A percentile compares a stretch with the other conserved stretches of the same genome.
Evolutionary conservation across 2,888 invertebrate genomes (phyloP).

Genomic region (Ganaspis brasiliensis): DNA sequence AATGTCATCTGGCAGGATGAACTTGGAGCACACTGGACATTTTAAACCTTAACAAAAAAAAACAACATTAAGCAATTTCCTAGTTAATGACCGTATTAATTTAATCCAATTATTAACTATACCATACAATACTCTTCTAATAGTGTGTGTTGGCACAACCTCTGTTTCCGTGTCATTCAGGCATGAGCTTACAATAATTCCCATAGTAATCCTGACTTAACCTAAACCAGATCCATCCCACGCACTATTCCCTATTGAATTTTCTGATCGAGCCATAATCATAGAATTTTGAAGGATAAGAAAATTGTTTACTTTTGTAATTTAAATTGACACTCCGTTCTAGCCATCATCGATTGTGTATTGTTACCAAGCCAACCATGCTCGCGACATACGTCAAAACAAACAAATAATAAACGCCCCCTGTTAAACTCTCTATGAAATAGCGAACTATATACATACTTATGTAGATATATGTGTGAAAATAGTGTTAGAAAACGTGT

Average conservation of each 20-base stretch:
- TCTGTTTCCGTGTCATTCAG: constrained; percentile 77
- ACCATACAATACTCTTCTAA: constrained; percentile 78
- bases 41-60: constrained; percentile 92
- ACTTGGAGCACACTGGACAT: constrained; percentile 99
- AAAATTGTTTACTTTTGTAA: constrained; percentile 32
- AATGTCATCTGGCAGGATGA: constrained; percentile 98
- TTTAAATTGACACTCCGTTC: constrained; percentile 63
- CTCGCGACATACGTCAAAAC: constrained; percentile 78
- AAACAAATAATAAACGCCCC: constrained; percentile 64
- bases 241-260: constrained; percentile 25
- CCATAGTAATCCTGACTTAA: constrained; percentile 76
- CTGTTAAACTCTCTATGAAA: constrained; percentile 35
- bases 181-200: constrained; percentile 79
- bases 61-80: constrained; percentile 26
- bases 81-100: constrained; percentile 23
- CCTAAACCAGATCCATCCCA: constrained; percentile 69
- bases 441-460: neutral
- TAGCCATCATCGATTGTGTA: constrained; percentile 75
- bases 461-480: neutral
- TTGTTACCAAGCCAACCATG: constrained; percentile 80
- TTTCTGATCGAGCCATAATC: neutral
- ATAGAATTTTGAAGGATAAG: neutral
- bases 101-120: constrained; percentile 50
- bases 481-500: neutral
- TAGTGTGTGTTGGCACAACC: constrained; percentile 76